Percentiles rank a stretch among this genome's conserved stretches.
These are phyloP conservation scores for Epinephelus fuscoguttatus DNA, from an alignment of 2,113 vertebrate genomes.

Conservation along the genomic window DNA sequence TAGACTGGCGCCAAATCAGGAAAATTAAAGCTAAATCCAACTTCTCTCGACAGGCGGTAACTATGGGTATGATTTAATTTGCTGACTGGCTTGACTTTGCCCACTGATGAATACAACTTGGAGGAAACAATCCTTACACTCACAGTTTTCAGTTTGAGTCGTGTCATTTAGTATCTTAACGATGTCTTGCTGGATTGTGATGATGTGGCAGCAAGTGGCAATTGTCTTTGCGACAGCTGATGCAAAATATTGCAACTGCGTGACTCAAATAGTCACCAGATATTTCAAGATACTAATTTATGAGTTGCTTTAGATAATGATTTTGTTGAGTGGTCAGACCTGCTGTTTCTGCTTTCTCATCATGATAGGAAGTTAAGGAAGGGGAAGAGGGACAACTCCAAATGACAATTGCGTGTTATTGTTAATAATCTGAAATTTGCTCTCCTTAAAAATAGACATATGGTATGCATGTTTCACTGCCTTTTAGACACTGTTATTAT, in stretches of 20 bases:
- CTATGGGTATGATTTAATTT: neutral
- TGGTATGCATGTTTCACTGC: neutral
- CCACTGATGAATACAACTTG: neutral
- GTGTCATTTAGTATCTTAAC: slow-evolving; percentile 10
- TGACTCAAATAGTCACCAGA: slow-evolving; percentile 1
- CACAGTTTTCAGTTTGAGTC: slow-evolving; percentile 3
- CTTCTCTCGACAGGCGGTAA: neutral
- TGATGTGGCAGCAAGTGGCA: slow-evolving; percentile 3
- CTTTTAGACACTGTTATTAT: neutral
- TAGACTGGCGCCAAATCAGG: neutral
- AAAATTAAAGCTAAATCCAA: neutral
- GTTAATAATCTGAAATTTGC: no score
- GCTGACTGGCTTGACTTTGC: neutral
- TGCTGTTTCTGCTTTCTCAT: neutral
- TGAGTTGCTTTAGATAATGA: neutral
- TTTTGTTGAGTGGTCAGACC: slow-evolving; percentile 16
- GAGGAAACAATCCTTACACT: neutral
- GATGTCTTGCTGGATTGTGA: slow-evolving; percentile 8
- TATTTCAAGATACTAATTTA: neutral
- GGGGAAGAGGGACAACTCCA: neutral
- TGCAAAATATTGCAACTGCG: slow-evolving; percentile 40
- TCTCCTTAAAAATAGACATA: neutral
- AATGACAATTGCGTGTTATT: no score
- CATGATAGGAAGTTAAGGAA: neutral
- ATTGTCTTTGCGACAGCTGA: slow-evolving; percentile 18